Evolutionary conservation across 2,797 vertebrate genomes (phyloP).

Genomic region (Chloroceryle amazona): DNA sequence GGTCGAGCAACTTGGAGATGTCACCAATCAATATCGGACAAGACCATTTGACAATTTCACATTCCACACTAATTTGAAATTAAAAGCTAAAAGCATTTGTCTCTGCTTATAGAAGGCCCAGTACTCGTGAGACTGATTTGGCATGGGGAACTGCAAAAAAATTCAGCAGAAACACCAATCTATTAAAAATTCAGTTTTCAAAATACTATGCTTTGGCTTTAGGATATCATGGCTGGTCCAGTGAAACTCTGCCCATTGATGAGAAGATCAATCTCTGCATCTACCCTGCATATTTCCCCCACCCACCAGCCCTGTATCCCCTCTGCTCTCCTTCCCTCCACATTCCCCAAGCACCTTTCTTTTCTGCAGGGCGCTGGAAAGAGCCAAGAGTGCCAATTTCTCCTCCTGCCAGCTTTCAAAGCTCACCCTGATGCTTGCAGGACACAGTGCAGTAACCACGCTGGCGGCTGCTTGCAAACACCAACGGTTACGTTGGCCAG

Average conservation of each 20-base stretch:
- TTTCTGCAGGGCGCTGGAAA: neutral
- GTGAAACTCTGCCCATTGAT: neutral
- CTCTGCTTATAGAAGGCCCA: neutral
- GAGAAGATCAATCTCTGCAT: neutral
- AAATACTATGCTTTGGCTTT: neutral
- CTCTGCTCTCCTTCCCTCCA: neutral
- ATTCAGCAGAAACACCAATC: neutral
- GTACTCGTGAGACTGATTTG: neutral
- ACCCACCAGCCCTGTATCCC: neutral
- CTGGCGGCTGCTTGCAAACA: neutral
- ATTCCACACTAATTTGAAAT: neutral
- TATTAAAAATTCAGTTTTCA: neutral
- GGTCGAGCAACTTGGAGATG: neutral
- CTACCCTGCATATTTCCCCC: neutral
- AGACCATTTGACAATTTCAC: neutral
- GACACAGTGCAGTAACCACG: neutral
- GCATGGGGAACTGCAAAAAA: neutral
- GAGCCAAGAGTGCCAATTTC: neutral
- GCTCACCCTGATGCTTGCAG: neutral
- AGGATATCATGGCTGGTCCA: neutral
- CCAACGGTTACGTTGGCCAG: rapidly evolving
- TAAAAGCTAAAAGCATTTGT: neutral
- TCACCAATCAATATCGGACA: neutral
- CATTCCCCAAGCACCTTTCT: neutral
- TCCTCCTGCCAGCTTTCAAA: neutral